Conservation (phyloP, 1,140 invertebrate genomes). For the Drosophila bifasciata region DNA sequence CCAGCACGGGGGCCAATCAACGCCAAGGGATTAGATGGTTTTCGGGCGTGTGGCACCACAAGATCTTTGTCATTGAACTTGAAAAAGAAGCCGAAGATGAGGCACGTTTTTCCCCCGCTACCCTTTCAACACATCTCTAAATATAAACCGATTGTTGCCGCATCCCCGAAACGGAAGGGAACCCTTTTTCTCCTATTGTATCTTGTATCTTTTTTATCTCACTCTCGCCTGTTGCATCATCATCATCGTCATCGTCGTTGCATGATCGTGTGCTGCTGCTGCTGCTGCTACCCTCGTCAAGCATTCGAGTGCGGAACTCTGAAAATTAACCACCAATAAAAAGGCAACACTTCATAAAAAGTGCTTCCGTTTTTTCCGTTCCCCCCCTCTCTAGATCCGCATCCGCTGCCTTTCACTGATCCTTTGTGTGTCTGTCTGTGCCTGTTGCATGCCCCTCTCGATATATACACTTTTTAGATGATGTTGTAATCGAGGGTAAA, state of each 20-base stretch:
- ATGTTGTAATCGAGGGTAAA: slow-evolving; percentile 71
- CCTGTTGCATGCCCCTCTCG: slow-evolving; percentile 48
- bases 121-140: slow-evolving; percentile 66
- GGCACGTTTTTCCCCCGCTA: slow-evolving; percentile 34
- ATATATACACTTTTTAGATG: slow-evolving; percentile 51
- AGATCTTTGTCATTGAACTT: slow-evolving; percentile 79
- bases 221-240: slow-evolving; percentile 65
- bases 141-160: slow-evolving; percentile 43
- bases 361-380: slow-evolving; percentile 73
- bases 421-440: slow-evolving; percentile 6
- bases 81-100: slow-evolving; percentile 49
- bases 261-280: no score
- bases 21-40: slow-evolving; percentile 58
- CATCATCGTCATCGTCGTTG: no score
- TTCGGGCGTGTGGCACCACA: slow-evolving; percentile 69
- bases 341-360: slow-evolving; percentile 80
- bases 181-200: slow-evolving; percentile 45
- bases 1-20: slow-evolving; percentile 56
- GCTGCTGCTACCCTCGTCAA: slow-evolving; percentile 68
- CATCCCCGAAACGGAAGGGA: slow-evolving; percentile 17
- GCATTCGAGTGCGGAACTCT: slow-evolving; percentile 47
- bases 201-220: slow-evolving; percentile 4
- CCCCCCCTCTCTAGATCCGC: slow-evolving; percentile 33
- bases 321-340: slow-evolving; percentile 81
- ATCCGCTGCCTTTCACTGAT: slow-evolving; percentile 35